phyloP scores from a whole-genome alignment of 2,797 vertebrate genomes.

The Zalophus californianus region DNA sequence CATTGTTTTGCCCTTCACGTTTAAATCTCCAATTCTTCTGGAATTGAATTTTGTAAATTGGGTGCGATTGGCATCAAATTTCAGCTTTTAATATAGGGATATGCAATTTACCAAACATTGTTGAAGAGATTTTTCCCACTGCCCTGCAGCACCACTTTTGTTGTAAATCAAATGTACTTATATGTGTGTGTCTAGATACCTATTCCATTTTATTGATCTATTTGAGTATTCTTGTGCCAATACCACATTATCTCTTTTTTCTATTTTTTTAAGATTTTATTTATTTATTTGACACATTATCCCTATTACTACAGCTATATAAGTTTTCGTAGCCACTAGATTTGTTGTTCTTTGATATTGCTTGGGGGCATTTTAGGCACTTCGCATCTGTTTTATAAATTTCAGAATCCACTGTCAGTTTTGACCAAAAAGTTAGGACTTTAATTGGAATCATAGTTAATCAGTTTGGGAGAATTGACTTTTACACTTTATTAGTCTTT shows the following conservation, averaged over 20 bases:
- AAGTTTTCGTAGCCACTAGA: background rate
- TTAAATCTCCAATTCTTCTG: conserved; percentile 29
- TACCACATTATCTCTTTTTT: background rate
- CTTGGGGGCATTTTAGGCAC: background rate
- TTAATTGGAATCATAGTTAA: conserved; percentile 20
- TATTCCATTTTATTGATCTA: background rate
- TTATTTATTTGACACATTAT: background rate
- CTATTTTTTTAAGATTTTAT: no score
- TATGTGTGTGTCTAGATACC: background rate
- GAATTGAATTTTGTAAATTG: conserved; percentile 1
- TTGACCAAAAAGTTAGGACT: background rate
- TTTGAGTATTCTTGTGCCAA: background rate
- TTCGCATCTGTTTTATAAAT: background rate
- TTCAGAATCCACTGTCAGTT: conserved; percentile 15
- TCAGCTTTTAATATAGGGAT: background rate
- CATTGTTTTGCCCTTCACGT: background rate
- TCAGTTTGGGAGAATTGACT: background rate
- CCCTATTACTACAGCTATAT: background rate
- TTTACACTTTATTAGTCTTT: background rate
- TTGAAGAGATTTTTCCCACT: background rate
- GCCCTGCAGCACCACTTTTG: background rate
- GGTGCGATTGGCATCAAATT: background rate
- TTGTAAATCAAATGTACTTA: conserved; percentile 2
- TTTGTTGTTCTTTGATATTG: background rate
- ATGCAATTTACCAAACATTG: background rate